phyloP scores from a whole-genome alignment of 2,797 vertebrate genomes.

The Amblyraja radiata region DNA sequence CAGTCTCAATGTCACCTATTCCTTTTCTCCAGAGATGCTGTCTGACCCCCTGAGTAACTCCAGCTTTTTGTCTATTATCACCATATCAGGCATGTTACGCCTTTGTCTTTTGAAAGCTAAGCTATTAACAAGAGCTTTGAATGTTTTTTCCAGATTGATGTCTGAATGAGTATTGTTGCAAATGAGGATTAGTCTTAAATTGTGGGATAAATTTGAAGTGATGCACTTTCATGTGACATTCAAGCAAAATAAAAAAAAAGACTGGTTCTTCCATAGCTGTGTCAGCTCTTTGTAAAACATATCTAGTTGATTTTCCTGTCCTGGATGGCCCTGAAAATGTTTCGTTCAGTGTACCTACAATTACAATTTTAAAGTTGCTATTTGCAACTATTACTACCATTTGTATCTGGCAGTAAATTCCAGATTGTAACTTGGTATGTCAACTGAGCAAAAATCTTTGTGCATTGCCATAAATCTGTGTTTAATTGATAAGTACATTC shows the following conservation, averaged over 20 bases:
- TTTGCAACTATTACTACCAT: background rate
- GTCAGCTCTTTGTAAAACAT: background rate
- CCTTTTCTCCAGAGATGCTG: too few species aligned
- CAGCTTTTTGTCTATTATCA: too few species aligned
- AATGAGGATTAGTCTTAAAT: background rate
- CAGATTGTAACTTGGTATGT: background rate
- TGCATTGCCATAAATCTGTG: background rate
- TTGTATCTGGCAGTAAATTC: background rate
- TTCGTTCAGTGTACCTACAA: background rate
- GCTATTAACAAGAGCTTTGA: background rate
- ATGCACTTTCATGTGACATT: background rate
- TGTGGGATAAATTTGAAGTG: background rate
- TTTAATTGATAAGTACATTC: background rate
- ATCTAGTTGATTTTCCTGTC: background rate
- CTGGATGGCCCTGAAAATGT: background rate
- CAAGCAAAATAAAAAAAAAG: background rate
- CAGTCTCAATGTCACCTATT: too few species aligned
- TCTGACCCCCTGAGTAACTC: too few species aligned
- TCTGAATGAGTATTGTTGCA: background rate
- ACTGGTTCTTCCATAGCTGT: background rate
- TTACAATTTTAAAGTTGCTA: background rate
- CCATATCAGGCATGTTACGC: background rate
- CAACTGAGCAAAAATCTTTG: background rate
- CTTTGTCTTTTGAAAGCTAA: background rate
- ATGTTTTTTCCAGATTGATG: background rate